Evolutionary conservation across 2,113 vertebrate species (phyloP).

Genomic region (Psilopogon haemacephalus): DNA sequence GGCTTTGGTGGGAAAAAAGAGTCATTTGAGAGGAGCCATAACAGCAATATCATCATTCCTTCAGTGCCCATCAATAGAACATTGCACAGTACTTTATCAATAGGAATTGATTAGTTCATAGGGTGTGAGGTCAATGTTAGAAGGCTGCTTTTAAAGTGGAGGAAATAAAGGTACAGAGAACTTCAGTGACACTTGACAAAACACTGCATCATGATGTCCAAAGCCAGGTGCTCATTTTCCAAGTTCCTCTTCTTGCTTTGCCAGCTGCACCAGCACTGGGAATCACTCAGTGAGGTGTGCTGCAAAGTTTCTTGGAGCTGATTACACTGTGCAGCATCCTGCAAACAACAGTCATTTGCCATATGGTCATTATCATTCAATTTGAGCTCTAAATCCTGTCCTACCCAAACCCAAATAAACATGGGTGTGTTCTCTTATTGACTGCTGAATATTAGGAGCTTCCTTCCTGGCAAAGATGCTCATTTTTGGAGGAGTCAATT

Average conservation of each 20-base stretch:
- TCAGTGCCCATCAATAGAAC: neutral
- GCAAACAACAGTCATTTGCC: neutral
- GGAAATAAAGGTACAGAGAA: neutral
- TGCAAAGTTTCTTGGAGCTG: neutral
- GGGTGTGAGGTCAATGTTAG: neutral
- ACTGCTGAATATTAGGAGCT: neutral
- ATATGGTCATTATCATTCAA: neutral
- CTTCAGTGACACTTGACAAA: neutral
- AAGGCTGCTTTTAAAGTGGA: neutral
- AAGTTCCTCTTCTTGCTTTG: neutral
- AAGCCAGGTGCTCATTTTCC: neutral
- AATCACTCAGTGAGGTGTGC: neutral
- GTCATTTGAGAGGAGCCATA: neutral
- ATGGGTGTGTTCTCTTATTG: rapidly evolving
- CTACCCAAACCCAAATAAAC: neutral
- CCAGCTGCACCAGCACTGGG: neutral
- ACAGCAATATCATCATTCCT: neutral
- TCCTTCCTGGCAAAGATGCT: neutral
- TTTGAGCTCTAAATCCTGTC: neutral
- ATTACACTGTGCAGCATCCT: neutral
- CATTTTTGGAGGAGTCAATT: rapidly evolving
- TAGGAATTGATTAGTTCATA: neutral
- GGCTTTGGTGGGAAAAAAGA: neutral
- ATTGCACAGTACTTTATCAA: neutral
- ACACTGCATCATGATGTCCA: rapidly evolving